Evolutionary conservation across 1,140 invertebrate species (phyloP).

Genomic region (Drosophila tristis): DNA sequence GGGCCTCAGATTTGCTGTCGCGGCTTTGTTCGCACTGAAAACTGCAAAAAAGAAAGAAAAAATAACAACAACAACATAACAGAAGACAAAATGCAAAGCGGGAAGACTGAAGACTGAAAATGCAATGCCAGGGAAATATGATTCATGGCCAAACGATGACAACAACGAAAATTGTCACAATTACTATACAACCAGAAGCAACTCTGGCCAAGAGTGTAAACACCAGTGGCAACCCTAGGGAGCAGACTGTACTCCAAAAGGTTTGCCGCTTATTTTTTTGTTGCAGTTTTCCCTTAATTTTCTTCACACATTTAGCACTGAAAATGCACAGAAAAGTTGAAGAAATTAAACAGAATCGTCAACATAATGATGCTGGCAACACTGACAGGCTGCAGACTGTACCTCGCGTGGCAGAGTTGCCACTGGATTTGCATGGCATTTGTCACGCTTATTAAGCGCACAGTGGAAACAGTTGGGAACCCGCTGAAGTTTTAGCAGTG

Average conservation of each 20-base stretch:
- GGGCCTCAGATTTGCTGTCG: conserved; percentile 50
- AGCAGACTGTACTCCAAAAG: too few relatives aligned
- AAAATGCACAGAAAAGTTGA: too few relatives aligned
- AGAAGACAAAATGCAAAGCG: conserved; percentile 20
- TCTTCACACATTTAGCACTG: too few relatives aligned
- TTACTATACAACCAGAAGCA: conserved; percentile 13
- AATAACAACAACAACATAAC: conserved; percentile 1
- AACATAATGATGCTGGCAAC: too few relatives aligned
- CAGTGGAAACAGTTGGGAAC: conserved; percentile 73
- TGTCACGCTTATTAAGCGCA: conserved; percentile 72
- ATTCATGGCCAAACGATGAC: conserved; percentile 73
- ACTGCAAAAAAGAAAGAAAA: conserved; percentile 41
- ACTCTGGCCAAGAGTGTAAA: neutral
- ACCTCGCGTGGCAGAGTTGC: conserved; percentile 11
- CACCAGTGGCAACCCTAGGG: too few relatives aligned
- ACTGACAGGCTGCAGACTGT: neutral
- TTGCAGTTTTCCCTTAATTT: too few relatives aligned
- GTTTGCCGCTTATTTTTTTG: too few relatives aligned
- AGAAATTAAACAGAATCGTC: too few relatives aligned
- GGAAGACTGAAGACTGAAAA: conserved; percentile 61
- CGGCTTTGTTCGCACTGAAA: conserved; percentile 57
- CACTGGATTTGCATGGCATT: conserved; percentile 64
- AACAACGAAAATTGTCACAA: conserved; percentile 42
- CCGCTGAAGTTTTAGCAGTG: conserved; percentile 67
- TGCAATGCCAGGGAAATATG: conserved; percentile 81